Conservation (phyloP, 1,140 invertebrate species). For the Drosophila chauvacae region DNA sequence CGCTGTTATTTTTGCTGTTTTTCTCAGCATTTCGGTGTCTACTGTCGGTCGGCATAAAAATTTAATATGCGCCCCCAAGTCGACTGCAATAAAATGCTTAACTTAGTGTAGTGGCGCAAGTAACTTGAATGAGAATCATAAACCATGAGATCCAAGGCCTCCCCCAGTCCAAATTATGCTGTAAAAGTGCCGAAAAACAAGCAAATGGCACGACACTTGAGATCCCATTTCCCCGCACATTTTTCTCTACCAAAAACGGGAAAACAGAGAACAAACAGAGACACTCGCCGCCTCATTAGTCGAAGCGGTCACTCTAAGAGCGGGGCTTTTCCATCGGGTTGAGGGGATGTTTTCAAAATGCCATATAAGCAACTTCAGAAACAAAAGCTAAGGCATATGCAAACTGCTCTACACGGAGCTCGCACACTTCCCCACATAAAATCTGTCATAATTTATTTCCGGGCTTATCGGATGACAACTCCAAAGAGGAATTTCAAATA, state of each 20-base stretch:
- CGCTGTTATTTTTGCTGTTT: conserved; percentile 11
- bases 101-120: conserved; percentile 28
- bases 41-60: conserved; percentile 62
- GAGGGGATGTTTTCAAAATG: background rate
- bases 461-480: conserved; percentile 26
- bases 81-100: conserved; percentile 65
- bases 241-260: background rate
- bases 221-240: conserved; percentile 31
- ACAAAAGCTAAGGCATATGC: conserved; percentile 17
- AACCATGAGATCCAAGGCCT: conserved; percentile 40
- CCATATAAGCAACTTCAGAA: background rate
- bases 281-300: conserved; percentile 63
- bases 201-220: conserved; percentile 40
- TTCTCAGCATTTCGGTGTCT: background rate
- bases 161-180: conserved; percentile 63
- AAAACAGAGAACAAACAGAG: conserved; percentile 17
- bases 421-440: background rate
- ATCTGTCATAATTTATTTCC: conserved; percentile 24
- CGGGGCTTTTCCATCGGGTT: background rate
- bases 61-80: conserved; percentile 74
- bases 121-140: conserved; percentile 59
- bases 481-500: background rate
- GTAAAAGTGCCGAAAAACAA: conserved; percentile 64
- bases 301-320: conserved; percentile 16
- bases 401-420: background rate